Conservation (phyloP, 1,140 invertebrate genomes). For the Sinonovacula constricta region DNA sequence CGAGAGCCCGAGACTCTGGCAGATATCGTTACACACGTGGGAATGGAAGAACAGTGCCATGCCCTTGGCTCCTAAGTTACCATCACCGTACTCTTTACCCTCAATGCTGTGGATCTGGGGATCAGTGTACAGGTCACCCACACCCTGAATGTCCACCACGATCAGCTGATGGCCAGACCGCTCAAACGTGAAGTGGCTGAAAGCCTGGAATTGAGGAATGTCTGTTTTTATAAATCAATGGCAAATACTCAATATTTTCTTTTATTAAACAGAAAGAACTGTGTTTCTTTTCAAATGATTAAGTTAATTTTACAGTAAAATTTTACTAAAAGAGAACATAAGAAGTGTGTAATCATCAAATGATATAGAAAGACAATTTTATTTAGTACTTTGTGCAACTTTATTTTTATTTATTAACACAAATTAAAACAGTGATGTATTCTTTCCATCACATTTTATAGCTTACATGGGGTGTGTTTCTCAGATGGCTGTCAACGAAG, state of each 20-base stretch:
- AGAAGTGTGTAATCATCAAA: not conserved
- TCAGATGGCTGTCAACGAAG: slow-evolving; percentile 81
- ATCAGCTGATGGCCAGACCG: slow-evolving; percentile 82
- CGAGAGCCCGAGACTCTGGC: slow-evolving; percentile 80
- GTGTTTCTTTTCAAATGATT: too few relatives aligned
- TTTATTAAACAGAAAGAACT: too few relatives aligned
- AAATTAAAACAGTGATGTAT: too few relatives aligned
- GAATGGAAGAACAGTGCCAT: slow-evolving; percentile 84
- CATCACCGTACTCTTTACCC: slow-evolving; percentile 81
- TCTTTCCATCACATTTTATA: slow-evolving; percentile 66
- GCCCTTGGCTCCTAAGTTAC: slow-evolving; percentile 82
- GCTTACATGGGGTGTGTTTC: slow-evolving; percentile 83
- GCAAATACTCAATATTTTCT: too few relatives aligned
- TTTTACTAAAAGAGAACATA: not conserved
- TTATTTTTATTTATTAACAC: not conserved
- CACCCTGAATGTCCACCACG: slow-evolving; percentile 84
- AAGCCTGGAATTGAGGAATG: slow-evolving; percentile 76
- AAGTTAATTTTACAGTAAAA: not conserved
- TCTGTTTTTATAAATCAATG: not conserved
- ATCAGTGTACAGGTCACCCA: slow-evolving; percentile 83
- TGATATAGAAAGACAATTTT: not conserved
- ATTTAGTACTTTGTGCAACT: not conserved
- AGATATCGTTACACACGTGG: slow-evolving; percentile 82
- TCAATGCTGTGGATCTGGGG: slow-evolving; percentile 82
- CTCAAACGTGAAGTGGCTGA: slow-evolving; percentile 84